Base-by-base conservation (phyloP, 2,888 invertebrate species). In the Drosophila subquinaria region DNA sequence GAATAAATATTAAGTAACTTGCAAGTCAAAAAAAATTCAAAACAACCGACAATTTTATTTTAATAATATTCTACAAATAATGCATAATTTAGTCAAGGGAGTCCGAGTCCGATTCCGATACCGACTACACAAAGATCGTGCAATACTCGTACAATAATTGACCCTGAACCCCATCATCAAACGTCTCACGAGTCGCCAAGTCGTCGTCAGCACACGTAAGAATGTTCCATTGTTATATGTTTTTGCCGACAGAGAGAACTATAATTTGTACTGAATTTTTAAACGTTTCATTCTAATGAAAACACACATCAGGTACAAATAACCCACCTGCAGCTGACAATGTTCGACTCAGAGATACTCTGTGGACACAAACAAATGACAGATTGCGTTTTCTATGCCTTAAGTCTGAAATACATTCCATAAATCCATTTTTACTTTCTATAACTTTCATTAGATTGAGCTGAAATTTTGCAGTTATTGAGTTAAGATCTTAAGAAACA, bases 1-100 rank as follows among this genome's bases (percentile, higher is more conserved):
- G 82, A 86, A 90, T 80, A 84, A 84, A 84, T 84, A 90, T 88
- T 85, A 88, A 89, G 76, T 70, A 87, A 81, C 69, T 72, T 43
- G 50, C 42, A 10, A 15, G 27, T 20, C 43, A 51, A 59, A 57
- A 11, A 48, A 27, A 27, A 27, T 1, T 1, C 17, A 30, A 30
- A 8, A 33, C n/a, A 59, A 56, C 50, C 63, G 72, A 45, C 81
- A 69, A 75, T 75, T 65, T 69, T 71, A 75, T 71, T 23, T 52
- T 56, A 35, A 45, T 56, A 38, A 38, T 59, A 48, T 40, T 50
- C 51, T 53, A 77, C 89, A 88, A 90, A 90, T 84, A 84, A 88
- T 86, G 89, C 83, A 90, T 89, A 88, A 82, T 81, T 84, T 50
- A 66, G 68, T 50, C 56, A 43, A 51, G 61, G 42, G 36, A 55